These are phyloP conservation scores for Lamprologus sp. DNA, from an alignment of 2,113 vertebrate species.

Conservation along the genomic window DNA sequence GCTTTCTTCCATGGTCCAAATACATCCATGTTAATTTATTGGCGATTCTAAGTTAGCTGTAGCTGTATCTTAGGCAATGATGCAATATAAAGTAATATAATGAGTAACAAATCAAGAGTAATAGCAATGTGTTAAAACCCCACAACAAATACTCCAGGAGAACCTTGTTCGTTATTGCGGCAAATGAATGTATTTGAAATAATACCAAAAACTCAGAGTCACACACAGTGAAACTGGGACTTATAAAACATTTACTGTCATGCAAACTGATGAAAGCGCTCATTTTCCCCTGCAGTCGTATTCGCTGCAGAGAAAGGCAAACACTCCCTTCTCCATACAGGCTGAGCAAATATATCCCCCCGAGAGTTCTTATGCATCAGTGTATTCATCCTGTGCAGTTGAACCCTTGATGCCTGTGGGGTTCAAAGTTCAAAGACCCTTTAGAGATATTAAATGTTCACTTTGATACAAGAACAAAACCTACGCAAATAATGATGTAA, in stretches of 20 bases:
- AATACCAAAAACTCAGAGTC: not conserved
- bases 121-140: not conserved
- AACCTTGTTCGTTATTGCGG: not conserved
- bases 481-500: conserved; percentile 43
- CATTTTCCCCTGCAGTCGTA: not conserved
- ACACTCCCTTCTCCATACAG: not conserved
- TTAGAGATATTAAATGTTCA: conserved; percentile 39
- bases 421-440: conserved; percentile 19
- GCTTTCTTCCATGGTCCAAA: not conserved
- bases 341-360: not conserved
- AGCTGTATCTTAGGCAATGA: not conserved
- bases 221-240: not conserved
- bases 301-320: not conserved
- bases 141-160: not conserved
- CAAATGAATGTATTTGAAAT: not conserved
- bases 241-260: not conserved
- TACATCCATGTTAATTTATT: not conserved
- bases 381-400: not conserved
- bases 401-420: not conserved
- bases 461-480: not conserved
- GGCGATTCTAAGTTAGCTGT: not conserved
- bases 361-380: not conserved
- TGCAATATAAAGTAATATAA: not conserved
- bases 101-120: not conserved
- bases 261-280: not conserved